Percentiles rank a stretch among this genome's conserved stretches.
Evolutionary conservation across 2,888 invertebrate genomes (phyloP).

Genomic region (Nebria salina): DNA sequence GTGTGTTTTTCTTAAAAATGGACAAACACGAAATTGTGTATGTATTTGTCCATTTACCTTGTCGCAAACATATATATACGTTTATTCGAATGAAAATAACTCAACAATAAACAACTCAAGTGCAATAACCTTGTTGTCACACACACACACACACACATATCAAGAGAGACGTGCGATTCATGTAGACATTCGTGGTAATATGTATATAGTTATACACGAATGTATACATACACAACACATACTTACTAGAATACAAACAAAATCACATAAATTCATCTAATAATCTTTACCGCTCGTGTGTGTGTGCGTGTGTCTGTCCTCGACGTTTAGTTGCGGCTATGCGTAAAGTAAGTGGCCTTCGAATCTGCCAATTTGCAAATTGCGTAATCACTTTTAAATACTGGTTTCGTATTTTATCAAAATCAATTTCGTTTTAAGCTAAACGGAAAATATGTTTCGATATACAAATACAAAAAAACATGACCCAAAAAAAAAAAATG

Average conservation of each 20-base stretch:
- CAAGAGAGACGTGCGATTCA: conserved; percentile 28
- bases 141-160: conserved; percentile 22
- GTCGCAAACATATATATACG: conserved; percentile 14
- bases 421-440: too few species aligned
- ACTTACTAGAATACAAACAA: conserved; percentile 12
- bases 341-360: conserved; percentile 25
- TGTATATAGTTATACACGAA: conserved; percentile 5
- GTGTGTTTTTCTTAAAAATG: too few species aligned
- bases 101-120: conserved; percentile 45
- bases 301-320: not conserved
- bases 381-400: conserved; percentile 36
- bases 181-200: conserved; percentile 15
- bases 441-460: too few species aligned
- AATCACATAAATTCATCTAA: conserved; percentile 46
- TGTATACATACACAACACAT: conserved; percentile 2
- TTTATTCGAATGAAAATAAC: conserved; percentile 38
- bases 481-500: too few species aligned
- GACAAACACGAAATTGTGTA: not conserved
- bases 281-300: conserved; percentile 39
- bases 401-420: conserved; percentile 16
- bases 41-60: conserved; percentile 23
- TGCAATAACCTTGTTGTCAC: conserved; percentile 46
- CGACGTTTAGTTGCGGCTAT: not conserved
- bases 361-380: conserved; percentile 35
- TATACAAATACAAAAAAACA: too few species aligned